Evolutionary conservation across 1,140 invertebrate species (phyloP), one percentile per base, ranked within the genome.

Genomic region (Apolygus lucorum): DNA sequence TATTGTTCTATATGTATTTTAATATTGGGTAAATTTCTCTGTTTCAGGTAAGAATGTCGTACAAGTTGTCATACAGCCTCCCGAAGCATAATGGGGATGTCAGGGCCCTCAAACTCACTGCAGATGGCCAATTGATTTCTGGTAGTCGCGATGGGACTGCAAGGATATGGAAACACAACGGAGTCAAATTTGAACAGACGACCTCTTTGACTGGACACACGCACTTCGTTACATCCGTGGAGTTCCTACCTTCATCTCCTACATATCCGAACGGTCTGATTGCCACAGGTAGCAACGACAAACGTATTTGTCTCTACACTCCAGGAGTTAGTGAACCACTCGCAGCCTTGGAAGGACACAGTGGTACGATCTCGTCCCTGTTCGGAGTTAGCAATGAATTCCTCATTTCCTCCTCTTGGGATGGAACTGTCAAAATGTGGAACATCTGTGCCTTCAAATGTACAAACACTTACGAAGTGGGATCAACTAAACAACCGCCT

Each of bases 261-360:
- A 80, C 82, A 22, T 86, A 85, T 78, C 88, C 90, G 2, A 82
- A 88, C 28, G 93, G 93, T 22, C 77, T 92, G 1, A 89, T 96
- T 74, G 79, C 94, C 1, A 95, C 93, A 28, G 94, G 93, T 11
- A 92, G 93, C 73, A 92, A 95, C 80, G 94, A 98, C 78, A 87
- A 86, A 64, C 85, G 84, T 0, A 93, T 98, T 74, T 84, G 90
- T 72, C 84, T 90, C 14, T 96, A 91, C 77, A 81, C 84, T 63
- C 80, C 78, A 52, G 81, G 86, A 62, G 85, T 88, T 1, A 78
- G 86, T 62, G 75, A 87, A 4, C 81, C 83, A 17, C 65, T 84
- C 2, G 81, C 76, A 69, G 86, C 83, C 49, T 81, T 96, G 2
- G 85, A 86, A 72, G 91, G 90, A 2, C 95, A 98, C 78, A 84